Base-by-base conservation (phyloP, 2,888 invertebrate genomes). In the Punctoribates punctum region DNA sequence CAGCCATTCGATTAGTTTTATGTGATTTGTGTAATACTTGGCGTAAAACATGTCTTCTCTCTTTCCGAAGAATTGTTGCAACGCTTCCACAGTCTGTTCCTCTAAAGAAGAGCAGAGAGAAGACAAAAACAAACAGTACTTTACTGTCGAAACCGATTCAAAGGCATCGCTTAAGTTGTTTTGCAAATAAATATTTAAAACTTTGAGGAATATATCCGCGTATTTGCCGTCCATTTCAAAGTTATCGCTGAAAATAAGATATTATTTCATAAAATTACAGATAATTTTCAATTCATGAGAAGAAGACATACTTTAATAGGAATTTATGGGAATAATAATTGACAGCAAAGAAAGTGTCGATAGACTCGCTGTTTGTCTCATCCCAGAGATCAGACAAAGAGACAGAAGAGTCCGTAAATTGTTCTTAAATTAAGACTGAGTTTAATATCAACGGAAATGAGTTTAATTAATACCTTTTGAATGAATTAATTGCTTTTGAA, bases 261-360 rank as follows among this genome's bases (percentile, higher is more conserved):
- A 20, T 65, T 20, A 15, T 34, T 70, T 20, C 5, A 42, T 20
- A 70, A 42, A 20, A 29, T 9, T 46, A 13, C 6, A 23, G 20
- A 20, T 15, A 17, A 42, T n/a, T 46, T 42, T 9, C n/a, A 9
- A 29, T 13, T n/a, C 25, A 23, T 60, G 20, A 2, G 8, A 65
- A 1, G 17, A 15, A 46, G 17, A 70, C 42, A 23, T 42, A 70
- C 70, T 42, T 70, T 42, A 13, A 2, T 11, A 20, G 8, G 13
- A 70, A 70, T 46, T 46, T 70, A 1, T 23, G 17, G 15, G 42
- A 42, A 46, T 42, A 70, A 70, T 70, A 70, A 46, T 70, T 70
- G 42, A 70, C 11, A 11, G 42, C 70, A 42, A 70, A 70, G 70
- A 70, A 70, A 23, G 70, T 42, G 38, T 13, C 4, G n/a, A 20